A percentile compares a stretch with the other conserved stretches of the same genome.
These are phyloP conservation scores for Fulmarus glacialis DNA, from an alignment of 2,113 vertebrate species.

Conservation along the genomic window DNA sequence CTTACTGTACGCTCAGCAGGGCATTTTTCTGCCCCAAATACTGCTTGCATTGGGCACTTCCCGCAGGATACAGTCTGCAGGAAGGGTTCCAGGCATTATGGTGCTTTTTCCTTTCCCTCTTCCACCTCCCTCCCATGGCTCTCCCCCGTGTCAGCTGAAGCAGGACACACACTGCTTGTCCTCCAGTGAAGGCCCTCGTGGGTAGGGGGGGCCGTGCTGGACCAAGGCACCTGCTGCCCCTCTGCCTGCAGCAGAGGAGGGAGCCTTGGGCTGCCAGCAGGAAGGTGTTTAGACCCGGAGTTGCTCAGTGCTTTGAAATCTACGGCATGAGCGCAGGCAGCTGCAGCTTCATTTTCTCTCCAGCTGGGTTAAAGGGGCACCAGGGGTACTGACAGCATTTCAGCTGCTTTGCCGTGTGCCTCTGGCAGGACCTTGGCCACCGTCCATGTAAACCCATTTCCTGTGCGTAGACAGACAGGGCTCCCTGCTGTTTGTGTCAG, in stretches of 20 bases:
- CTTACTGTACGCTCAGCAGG: no score
- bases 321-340: rapidly evolving
- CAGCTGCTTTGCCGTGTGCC: not conserved
- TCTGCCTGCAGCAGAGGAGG: not conserved
- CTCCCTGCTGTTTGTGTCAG: not conserved
- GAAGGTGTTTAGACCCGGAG: not conserved
- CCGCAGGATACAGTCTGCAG: not conserved
- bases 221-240: not conserved
- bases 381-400: not conserved
- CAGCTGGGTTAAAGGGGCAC: not conserved
- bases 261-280: not conserved
- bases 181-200: not conserved
- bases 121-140: not conserved
- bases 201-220: not conserved
- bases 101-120: not conserved
- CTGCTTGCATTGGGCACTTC: not conserved
- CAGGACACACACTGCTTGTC: no score
- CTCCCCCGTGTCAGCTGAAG: rapidly evolving
- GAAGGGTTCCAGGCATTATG: not conserved
- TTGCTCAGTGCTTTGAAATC: not conserved
- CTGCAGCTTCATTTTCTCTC: not conserved
- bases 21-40: not conserved
- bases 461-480: not conserved
- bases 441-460: rapidly evolving
- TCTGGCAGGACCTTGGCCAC: not conserved